Evolutionary conservation across 1,140 invertebrate species (phyloP), one percentile per base, ranked within the genome.

Genomic region (Lordiphosa mommai): DNA sequence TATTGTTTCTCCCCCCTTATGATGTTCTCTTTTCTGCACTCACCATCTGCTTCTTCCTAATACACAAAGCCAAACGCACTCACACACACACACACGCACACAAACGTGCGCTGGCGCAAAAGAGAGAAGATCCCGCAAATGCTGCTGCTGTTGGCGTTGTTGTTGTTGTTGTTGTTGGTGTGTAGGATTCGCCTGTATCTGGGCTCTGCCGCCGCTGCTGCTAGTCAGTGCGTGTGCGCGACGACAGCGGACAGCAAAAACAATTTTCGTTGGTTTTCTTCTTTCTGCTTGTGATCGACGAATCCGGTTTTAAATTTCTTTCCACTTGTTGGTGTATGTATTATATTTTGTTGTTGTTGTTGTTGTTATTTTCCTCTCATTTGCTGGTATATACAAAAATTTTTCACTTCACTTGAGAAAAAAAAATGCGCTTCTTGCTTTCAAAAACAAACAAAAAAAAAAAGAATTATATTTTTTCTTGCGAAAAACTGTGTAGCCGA

Each of bases 221-320:
- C n/a, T n/a, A n/a, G n/a, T 20, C 20, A 23, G 41, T 38, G 57
- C 55, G 51, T 70, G 60, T 50, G 64, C 70, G 64, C 51, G 38
- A 23, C 20, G 20, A 23, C 20, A 0, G 20, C 20, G 20, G 20
- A 5, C 56, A 30, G 49, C 47, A 38, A 56, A 23, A 46, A 32
- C 51, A 32, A 63, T 50, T 50, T 51, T 40, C 32, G 29, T 46
- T 49, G 17, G 16, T 53, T 33, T 41, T 48, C 27, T 47, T 59
- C 40, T 52, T 50, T 40, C 9, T 40, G 46, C 17, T 57, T 77
- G 50, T 67, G 61, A 61, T 52, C 46, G 64, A 77, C 56, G 61
- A 82, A 82, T 82, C 76, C 76, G 76, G 71, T 82, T 82, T 80
- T 60, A 43, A 82, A 68, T 82, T 84, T 82, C 71, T 82, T 82